A percentile compares a stretch with the other conserved stretches of the same genome.
Evolutionary conservation across 2,888 invertebrate species (phyloP).

Genomic region (Boloria selene): DNA sequence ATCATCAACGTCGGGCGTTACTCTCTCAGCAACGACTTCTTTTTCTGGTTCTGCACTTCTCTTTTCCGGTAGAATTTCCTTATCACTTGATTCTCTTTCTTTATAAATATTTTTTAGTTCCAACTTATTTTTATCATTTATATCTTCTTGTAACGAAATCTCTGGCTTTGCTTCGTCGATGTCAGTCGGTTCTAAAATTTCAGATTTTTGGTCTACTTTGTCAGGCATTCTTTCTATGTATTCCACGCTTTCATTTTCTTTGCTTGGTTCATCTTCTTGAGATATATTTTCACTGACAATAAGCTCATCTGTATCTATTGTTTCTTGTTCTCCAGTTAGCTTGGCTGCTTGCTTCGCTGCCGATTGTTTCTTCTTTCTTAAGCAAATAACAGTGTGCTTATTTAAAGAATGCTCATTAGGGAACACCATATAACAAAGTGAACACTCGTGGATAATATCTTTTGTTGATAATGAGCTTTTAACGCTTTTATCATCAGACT

Average conservation of each 20-base stretch:
- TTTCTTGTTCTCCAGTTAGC: slow-evolving; percentile 42
- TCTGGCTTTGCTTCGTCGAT: neutral
- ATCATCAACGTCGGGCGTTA: neutral
- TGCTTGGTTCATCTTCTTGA: slow-evolving; percentile 39
- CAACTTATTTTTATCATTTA: neutral
- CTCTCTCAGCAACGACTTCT: neutral
- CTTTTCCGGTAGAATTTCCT: slow-evolving; percentile 20
- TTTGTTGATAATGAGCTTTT: slow-evolving; percentile 71
- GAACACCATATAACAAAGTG: slow-evolving; percentile 79
- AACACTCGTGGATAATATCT: slow-evolving; percentile 79
- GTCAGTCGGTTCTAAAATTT: slow-evolving; percentile 12
- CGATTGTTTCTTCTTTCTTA: slow-evolving; percentile 70
- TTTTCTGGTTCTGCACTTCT: slow-evolving; percentile 20
- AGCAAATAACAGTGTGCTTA: slow-evolving; percentile 70
- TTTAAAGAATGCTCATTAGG: slow-evolving; percentile 77
- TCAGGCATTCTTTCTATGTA: slow-evolving; percentile 40
- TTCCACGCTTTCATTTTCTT: slow-evolving; percentile 43
- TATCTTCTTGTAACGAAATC: slow-evolving; percentile 2
- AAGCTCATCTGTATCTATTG: slow-evolving; percentile 33
- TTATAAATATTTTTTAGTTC: neutral
- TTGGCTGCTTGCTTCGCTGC: slow-evolving; percentile 49
- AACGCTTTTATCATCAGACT: slow-evolving; percentile 72
- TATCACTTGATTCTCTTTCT: slow-evolving; percentile 6
- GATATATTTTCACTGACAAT: slow-evolving; percentile 41
- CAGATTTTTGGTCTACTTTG: slow-evolving; percentile 11